phyloP scores from a whole-genome alignment of 2,797 vertebrate species.

The Pseudocheirus occidentalis region DNA sequence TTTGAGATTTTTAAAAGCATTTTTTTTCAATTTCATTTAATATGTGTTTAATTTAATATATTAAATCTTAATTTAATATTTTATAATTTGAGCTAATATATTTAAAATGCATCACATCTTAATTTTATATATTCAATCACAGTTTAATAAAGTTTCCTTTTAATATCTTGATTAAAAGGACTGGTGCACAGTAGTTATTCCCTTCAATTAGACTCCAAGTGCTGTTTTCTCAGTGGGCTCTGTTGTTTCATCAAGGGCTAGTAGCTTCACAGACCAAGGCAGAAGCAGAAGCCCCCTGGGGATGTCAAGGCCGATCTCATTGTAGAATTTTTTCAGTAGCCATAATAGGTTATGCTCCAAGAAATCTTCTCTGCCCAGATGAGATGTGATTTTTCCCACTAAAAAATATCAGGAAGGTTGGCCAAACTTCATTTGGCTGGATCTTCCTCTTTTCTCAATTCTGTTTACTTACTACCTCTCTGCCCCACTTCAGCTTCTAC shows the following conservation, averaged over 20 bases:
- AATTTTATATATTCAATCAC: slow-evolving; percentile 78
- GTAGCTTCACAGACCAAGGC: slow-evolving; percentile 66
- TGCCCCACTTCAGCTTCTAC: neutral
- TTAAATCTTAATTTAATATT: slow-evolving; percentile 80
- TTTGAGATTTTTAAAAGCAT: slow-evolving; percentile 72
- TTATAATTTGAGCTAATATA: slow-evolving; percentile 78
- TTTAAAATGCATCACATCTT: slow-evolving; percentile 78
- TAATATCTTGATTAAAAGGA: slow-evolving; percentile 77
- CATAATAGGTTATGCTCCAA: neutral
- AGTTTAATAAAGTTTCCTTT: slow-evolving; percentile 80
- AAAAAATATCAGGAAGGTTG: neutral
- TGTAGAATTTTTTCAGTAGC: slow-evolving; percentile 9
- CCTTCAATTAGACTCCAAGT: slow-evolving; percentile 75
- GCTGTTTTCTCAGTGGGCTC: slow-evolving; percentile 57
- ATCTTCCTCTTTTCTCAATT: neutral
- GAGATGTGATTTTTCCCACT: neutral
- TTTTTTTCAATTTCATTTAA: slow-evolving; percentile 75
- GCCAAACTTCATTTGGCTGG: neutral
- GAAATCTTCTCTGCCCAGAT: neutral
- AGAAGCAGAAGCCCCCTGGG: neutral
- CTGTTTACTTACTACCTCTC: neutral
- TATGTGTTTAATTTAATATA: slow-evolving; percentile 76
- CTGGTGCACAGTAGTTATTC: slow-evolving; percentile 54
- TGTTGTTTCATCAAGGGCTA: slow-evolving; percentile 63
- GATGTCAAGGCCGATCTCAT: slow-evolving; percentile 22